phyloP scores from a whole-genome alignment of 1,140 invertebrate species.

The Platorchestia sp. region DNA sequence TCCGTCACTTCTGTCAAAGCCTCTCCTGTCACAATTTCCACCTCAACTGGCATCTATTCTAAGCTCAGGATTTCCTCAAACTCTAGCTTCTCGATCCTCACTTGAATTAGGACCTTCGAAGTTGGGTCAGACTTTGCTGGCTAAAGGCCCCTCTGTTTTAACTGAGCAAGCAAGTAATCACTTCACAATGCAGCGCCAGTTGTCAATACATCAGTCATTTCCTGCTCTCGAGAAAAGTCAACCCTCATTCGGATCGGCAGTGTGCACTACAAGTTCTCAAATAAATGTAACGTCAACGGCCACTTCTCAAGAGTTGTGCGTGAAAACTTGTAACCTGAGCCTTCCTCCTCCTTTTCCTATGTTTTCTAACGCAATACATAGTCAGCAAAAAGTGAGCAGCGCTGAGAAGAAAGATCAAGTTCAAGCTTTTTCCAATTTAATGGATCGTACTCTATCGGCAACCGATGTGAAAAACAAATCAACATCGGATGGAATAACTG shows the following conservation, averaged over 20 bases:
- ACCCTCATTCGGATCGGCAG: background rate
- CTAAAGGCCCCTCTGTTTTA: background rate
- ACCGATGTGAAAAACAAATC: background rate
- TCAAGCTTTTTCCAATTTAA: too few relatives aligned
- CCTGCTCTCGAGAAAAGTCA: background rate
- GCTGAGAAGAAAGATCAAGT: too few relatives aligned
- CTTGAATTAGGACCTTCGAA: background rate
- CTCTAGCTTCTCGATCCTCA: background rate
- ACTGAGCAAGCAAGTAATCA: background rate
- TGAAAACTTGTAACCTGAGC: too few relatives aligned
- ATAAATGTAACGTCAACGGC: background rate
- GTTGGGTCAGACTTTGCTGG: background rate
- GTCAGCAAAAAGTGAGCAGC: too few relatives aligned
- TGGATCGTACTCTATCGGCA: too few relatives aligned
- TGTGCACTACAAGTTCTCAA: background rate
- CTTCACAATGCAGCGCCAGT: background rate
- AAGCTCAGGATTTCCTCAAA: background rate
- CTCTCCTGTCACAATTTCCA: background rate
- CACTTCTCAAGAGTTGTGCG: too few relatives aligned
- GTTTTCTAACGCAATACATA: too few relatives aligned
- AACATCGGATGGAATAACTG: background rate
- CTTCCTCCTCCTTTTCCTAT: too few relatives aligned
- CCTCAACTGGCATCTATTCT: background rate
- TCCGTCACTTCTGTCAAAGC: too few relatives aligned
- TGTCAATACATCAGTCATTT: background rate